Conservation (phyloP, 2,113 vertebrate species). For the Pterocles orientalis region DNA sequence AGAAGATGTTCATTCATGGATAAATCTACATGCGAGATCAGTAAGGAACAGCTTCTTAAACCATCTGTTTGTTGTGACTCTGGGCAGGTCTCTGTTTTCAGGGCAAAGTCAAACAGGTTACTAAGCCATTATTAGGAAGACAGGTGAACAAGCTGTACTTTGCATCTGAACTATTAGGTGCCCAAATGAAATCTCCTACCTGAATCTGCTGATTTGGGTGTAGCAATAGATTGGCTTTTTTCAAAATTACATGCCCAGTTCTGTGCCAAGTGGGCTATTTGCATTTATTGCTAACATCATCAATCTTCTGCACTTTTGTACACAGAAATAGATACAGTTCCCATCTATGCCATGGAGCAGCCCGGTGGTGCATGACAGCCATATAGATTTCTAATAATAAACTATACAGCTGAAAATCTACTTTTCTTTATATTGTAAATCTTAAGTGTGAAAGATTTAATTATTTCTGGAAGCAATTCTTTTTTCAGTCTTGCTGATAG, state of each 20-base stretch:
- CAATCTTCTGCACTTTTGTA: neutral
- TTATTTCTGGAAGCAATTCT: neutral
- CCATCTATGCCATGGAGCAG: neutral
- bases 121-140: neutral
- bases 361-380: neutral
- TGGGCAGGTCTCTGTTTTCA: neutral
- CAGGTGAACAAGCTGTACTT: neutral
- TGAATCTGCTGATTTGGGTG: neutral
- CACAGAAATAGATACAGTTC: neutral
- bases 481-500: neutral
- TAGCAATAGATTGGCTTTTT: neutral
- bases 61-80: neutral
- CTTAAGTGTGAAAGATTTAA: neutral
- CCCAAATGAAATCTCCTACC: neutral
- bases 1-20: neutral
- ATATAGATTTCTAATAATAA: neutral
- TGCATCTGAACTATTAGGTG: neutral
- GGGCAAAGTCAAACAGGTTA: neutral
- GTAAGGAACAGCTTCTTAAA: neutral
- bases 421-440: neutral
- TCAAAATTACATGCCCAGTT: neutral
- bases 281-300: neutral
- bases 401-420: neutral
- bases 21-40: neutral
- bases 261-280: rapidly evolving